Evolutionary conservation across 2,888 invertebrate genomes (phyloP).

Genomic region (Sinelater perroti): DNA sequence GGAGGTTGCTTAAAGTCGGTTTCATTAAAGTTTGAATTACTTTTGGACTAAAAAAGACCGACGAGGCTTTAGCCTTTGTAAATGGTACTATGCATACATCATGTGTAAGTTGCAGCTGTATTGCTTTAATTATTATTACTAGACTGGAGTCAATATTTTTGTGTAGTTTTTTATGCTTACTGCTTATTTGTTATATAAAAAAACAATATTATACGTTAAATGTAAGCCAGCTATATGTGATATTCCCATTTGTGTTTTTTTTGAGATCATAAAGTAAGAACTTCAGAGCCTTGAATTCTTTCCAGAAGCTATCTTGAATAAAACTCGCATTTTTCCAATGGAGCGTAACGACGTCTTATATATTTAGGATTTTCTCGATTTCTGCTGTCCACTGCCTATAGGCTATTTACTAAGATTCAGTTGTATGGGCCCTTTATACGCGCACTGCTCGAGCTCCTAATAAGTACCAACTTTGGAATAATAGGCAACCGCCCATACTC

Average conservation of each 20-base stretch:
- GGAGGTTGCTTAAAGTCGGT: not conserved
- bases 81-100: no score
- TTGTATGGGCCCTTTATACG: constrained; percentile 22
- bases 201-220: no score
- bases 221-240: constrained; percentile 17
- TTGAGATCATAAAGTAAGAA: constrained; percentile 34
- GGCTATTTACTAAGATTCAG: constrained; percentile 24
- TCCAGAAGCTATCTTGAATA: constrained; percentile 40
- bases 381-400: constrained; percentile 28
- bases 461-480: constrained; percentile 9
- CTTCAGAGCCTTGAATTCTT: constrained; percentile 32
- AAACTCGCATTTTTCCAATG: constrained; percentile 41
- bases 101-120: no score
- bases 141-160: no score
- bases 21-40: constrained; percentile 9
- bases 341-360: constrained; percentile 40
- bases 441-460: not conserved
- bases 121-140: no score
- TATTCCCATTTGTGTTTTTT: constrained; percentile 31
- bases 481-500: not conserved
- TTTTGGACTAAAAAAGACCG: no score
- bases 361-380: constrained; percentile 31
- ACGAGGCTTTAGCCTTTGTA: no score
- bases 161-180: no score
- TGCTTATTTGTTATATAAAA: no score